phyloP scores from a whole-genome alignment of 1,140 invertebrate species.

The Onthophagus taurus region DNA sequence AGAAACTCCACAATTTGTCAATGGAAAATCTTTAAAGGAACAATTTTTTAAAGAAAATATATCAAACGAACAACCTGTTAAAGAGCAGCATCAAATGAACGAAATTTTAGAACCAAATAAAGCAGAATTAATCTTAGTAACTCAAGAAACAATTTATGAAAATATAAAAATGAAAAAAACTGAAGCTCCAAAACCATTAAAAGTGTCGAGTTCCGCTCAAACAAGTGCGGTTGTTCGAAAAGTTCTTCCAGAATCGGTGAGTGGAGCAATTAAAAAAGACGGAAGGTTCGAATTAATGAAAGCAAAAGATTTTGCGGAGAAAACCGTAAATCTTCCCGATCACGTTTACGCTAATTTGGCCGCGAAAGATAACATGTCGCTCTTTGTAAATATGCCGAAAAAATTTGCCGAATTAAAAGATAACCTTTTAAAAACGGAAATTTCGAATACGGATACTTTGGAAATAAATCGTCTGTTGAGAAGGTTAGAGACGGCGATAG shows the following conservation, averaged over 20 bases:
- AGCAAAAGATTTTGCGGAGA: constrained; percentile 34
- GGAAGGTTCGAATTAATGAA: constrained; percentile 31
- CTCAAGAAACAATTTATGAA: constrained; percentile 31
- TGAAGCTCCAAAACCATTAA: constrained; percentile 27
- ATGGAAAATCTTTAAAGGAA: neutral
- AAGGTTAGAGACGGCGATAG: constrained; percentile 58
- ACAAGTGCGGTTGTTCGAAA: constrained; percentile 24
- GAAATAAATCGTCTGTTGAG: constrained; percentile 53
- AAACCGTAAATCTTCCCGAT: constrained; percentile 21
- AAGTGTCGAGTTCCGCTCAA: constrained; percentile 31
- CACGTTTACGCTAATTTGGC: constrained; percentile 33
- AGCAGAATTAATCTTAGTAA: constrained; percentile 25
- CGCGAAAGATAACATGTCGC: constrained; percentile 26
- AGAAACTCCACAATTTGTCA: neutral
- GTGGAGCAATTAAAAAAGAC: constrained; percentile 18
- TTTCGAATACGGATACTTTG: constrained; percentile 39
- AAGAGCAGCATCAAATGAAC: neutral
- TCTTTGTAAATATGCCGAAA: constrained; percentile 38
- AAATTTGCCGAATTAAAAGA: constrained; percentile 37
- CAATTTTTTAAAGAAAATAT: constrained; percentile 2
- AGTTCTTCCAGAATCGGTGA: constrained; percentile 15
- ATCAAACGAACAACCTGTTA: neutral
- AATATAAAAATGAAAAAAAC: constrained; percentile 32
- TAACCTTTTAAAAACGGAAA: constrained; percentile 20
- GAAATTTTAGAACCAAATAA: neutral